A percentile compares a stretch with the other conserved stretches of the same genome.
phyloP scores from a whole-genome alignment of 2,113 vertebrate species.

The Pelecanoides urinatrix region DNA sequence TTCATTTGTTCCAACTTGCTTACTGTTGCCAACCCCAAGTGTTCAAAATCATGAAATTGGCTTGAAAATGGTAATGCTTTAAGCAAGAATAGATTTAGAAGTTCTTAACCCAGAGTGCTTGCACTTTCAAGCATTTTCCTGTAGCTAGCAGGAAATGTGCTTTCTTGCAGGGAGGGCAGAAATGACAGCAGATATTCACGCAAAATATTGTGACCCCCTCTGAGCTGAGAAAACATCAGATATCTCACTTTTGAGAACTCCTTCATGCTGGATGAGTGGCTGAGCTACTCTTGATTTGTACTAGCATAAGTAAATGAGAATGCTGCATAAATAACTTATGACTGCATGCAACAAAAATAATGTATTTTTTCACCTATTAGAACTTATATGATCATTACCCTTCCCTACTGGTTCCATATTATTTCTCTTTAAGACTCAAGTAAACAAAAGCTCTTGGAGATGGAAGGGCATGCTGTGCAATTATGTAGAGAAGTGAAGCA shows the following conservation, averaged over 20 bases:
- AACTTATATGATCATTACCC: not conserved
- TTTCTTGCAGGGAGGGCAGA: not conserved
- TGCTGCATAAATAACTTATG: not conserved
- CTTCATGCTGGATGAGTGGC: not conserved
- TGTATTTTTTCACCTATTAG: not conserved
- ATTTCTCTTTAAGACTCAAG: not conserved
- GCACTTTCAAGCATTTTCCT: not conserved
- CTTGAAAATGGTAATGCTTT: not conserved
- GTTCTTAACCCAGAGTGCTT: not conserved
- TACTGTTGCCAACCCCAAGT: not conserved
- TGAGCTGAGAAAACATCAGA: not conserved
- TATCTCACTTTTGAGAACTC: not conserved
- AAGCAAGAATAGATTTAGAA: not conserved
- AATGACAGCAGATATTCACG: not conserved
- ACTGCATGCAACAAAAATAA: not conserved
- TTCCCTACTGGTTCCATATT: not conserved
- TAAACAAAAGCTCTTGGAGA: not conserved
- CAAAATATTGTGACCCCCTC: not conserved
- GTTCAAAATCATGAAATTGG: constrained; percentile 2
- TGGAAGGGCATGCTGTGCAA: not conserved
- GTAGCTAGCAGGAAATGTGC: not conserved
- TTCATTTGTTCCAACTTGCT: constrained; percentile 3
- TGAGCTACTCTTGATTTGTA: not conserved
- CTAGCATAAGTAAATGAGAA: not conserved
- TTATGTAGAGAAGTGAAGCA: not conserved